Percentiles rank a stretch among this genome's conserved stretches.
phyloP scores from a whole-genome alignment of 2,797 vertebrate species.

The Sus cebifrons region DNA sequence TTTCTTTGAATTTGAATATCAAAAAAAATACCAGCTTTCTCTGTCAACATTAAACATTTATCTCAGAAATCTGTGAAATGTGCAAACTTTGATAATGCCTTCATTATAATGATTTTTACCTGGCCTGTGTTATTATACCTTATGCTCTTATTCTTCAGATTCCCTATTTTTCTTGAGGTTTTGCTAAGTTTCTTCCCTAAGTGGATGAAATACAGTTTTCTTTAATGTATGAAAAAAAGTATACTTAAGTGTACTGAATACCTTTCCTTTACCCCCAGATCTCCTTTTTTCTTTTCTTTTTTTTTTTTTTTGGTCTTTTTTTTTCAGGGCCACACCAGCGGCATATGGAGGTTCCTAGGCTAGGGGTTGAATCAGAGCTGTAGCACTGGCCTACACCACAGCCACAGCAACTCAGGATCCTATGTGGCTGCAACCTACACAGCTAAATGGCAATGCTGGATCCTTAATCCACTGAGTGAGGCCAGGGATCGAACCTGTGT shows the following conservation, averaged over 20 bases:
- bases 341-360: too few species aligned
- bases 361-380: too few species aligned
- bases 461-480: too few species aligned
- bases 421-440: too few species aligned
- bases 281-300: too few species aligned
- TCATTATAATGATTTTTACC: slow-evolving; percentile 50
- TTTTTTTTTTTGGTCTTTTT: too few species aligned
- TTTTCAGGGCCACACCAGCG: too few species aligned
- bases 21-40: slow-evolving; percentile 42
- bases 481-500: too few species aligned
- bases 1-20: slow-evolving; percentile 49
- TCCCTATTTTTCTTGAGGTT: not conserved
- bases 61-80: slow-evolving; percentile 20
- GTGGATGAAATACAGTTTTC: not conserved
- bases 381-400: too few species aligned
- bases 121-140: not conserved
- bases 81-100: slow-evolving; percentile 1
- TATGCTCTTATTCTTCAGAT: not conserved
- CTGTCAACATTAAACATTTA: not conserved
- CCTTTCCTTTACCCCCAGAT: not conserved
- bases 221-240: not conserved
- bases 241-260: not conserved
- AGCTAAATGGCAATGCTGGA: too few species aligned
- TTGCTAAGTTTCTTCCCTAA: slow-evolving; percentile 22
- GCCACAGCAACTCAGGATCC: too few species aligned